Conservation (phyloP, 2,797 vertebrate genomes). For the Monodelphis domestica region DNA sequence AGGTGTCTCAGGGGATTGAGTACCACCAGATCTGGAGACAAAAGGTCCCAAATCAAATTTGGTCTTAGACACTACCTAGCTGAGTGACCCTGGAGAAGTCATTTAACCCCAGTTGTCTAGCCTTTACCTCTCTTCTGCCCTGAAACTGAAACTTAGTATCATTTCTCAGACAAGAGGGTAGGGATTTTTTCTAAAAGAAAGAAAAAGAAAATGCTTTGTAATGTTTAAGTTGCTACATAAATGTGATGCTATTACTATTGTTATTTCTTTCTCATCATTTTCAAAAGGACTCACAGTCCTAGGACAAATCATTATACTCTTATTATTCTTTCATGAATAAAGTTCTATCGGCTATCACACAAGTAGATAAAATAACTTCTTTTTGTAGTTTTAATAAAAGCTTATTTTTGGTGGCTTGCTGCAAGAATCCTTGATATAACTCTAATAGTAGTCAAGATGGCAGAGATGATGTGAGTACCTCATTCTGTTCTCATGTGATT, state of each 20-base stretch:
- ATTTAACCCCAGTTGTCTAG: too few species aligned
- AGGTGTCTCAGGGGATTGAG: too few species aligned
- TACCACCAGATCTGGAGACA: too few species aligned
- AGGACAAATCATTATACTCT: background rate
- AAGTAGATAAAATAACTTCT: background rate
- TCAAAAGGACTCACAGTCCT: background rate
- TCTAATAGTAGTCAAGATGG: background rate
- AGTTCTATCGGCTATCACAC: background rate
- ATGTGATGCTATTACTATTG: background rate
- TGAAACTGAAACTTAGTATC: too few species aligned
- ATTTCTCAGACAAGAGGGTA: too few species aligned
- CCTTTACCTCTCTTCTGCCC: too few species aligned
- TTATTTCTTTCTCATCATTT: background rate
- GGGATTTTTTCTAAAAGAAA: too few species aligned
- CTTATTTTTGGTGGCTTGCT: background rate
- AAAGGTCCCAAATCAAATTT: too few species aligned
- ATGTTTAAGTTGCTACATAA: background rate
- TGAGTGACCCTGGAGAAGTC: too few species aligned
- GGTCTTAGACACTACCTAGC: too few species aligned
- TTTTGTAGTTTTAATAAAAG: background rate
- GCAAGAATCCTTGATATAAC: background rate
- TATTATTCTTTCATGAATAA: conserved; percentile 1
- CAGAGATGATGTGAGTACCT: background rate
- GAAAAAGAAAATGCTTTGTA: background rate
- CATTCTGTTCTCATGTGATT: background rate